These are phyloP conservation scores for Callinectes sapidus DNA, from an alignment of 2,888 invertebrate species.

Conservation along the genomic window DNA sequence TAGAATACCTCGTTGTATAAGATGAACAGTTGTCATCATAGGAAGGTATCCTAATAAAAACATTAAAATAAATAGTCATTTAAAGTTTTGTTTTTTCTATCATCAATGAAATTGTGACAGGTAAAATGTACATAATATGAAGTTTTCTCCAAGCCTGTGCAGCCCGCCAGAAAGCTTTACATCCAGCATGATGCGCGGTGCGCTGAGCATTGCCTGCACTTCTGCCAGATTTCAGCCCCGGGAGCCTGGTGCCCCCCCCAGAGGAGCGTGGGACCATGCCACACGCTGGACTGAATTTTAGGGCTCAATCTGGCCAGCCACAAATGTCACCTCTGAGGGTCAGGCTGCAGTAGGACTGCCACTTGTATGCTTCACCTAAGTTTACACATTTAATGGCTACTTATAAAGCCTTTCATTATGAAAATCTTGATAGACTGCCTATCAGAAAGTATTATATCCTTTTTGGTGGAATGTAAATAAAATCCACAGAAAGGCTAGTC, in stretches of 20 bases:
- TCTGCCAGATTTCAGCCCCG: conserved; percentile 72
- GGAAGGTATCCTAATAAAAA: conserved; percentile 33
- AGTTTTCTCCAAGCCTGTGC: conserved; percentile 66
- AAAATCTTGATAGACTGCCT: conserved; percentile 21
- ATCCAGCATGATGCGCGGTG: conserved; percentile 71
- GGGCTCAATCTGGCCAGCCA: conserved; percentile 62
- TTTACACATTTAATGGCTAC: conserved; percentile 50
- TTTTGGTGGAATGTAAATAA: background rate
- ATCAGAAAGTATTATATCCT: background rate
- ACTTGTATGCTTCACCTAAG: conserved; percentile 51
- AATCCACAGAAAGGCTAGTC: background rate
- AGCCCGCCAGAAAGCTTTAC: conserved; percentile 72
- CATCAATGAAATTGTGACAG: background rate
- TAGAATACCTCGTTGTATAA: conserved; percentile 55
- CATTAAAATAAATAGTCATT: background rate
- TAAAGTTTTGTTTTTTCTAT: background rate
- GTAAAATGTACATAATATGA: background rate
- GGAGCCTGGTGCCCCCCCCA: conserved; percentile 68
- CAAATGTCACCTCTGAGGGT: conserved; percentile 67
- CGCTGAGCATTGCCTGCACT: conserved; percentile 71
- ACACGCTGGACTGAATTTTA: conserved; percentile 62
- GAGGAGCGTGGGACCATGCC: conserved; percentile 69
- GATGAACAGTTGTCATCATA: background rate
- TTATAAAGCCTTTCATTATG: conserved; percentile 46
- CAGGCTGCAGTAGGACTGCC: conserved; percentile 67